Base-by-base conservation (phyloP, 2,113 vertebrate species). In the Anguilla japonica region DNA sequence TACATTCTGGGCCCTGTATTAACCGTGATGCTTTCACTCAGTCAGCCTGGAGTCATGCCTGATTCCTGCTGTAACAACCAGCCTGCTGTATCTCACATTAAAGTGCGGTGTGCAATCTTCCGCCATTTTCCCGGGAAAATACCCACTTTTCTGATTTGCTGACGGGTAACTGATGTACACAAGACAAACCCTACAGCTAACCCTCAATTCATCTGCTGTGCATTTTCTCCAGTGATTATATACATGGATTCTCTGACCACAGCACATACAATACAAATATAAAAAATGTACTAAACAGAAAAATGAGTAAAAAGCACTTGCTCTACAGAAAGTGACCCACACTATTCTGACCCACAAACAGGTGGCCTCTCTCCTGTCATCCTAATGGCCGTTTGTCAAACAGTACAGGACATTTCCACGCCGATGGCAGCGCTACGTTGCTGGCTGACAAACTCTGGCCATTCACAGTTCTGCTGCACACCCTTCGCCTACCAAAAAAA, bases 1-100 rank as follows among this genome's bases (percentile, higher is more conserved):
- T 82, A 81, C 75, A 83, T 40, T 85, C 39, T 43, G 50, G 85
- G 87, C 87, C 81, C 43, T 86, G 83, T 67, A 79, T 88, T 89
- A 89, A 90, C 83, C 87, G 88, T 40, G 39, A 86, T 41, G 50
- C 89, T 89, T 88, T 90, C 79, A 88, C 81, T 86, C 41, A 34
- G 5, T n/a, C 81, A 71, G 83, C n/a, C 79, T 80, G 84, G 80
- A 81, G 84, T 50, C 83, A 85, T 29, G 34, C 9, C 57, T 60
- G 39, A 57, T 79, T 41, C 78, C 80, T 81, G 34, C 40, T 88
- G 79, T 26, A 82, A 83, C 81, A 50, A 87, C 85, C 87, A 86
- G 41, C 41, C 86, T n/a, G 85, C 86, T 84, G 87, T 83, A 75
- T 87, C 82, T 83, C 56, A 46, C 56, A 41, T 40, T 80, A 5